Evolutionary conservation across 2,888 invertebrate genomes (phyloP).

Genomic region (Torymus aiolomorphi): DNA sequence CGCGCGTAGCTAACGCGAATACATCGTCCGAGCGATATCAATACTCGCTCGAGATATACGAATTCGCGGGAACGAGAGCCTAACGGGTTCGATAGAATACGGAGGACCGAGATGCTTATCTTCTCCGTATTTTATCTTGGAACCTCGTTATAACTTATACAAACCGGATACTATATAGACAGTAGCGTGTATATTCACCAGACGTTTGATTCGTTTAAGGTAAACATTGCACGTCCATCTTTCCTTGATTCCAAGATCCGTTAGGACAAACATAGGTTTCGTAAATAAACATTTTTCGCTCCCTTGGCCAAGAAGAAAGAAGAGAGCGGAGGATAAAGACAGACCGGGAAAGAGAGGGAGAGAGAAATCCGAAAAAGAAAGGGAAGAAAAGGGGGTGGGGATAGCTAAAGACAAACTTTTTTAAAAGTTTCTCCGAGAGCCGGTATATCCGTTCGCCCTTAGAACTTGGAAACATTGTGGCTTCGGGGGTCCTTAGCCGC

Average conservation of each 20-base stretch:
- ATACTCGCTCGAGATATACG: too few species aligned
- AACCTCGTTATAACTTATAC: too few species aligned
- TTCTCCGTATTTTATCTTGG: too few species aligned
- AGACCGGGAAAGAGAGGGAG: not conserved
- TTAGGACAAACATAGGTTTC: conserved; percentile 7
- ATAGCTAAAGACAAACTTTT: conserved; percentile 46
- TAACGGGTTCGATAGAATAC: too few species aligned
- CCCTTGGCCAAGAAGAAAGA: not conserved
- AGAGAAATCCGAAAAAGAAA: not conserved
- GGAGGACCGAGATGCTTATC: too few species aligned
- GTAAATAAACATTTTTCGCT: conserved; percentile 40
- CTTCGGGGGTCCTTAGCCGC: conserved; percentile 41
- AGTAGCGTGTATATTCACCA: conserved; percentile 20
- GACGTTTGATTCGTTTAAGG: conserved; percentile 27
- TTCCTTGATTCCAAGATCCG: conserved; percentile 55
- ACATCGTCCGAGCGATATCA: too few species aligned
- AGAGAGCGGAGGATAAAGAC: not conserved
- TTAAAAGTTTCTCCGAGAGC: conserved; percentile 41
- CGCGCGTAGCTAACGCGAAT: too few species aligned
- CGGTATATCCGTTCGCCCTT: conserved; percentile 31
- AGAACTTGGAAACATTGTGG: conserved; percentile 50
- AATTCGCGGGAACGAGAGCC: too few species aligned
- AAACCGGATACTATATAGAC: not conserved
- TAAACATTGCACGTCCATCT: conserved; percentile 52
- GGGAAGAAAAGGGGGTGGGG: not conserved